phyloP scores from a whole-genome alignment of 2,797 vertebrate genomes.

The Microctenopoma stevenorrisi region DNA sequence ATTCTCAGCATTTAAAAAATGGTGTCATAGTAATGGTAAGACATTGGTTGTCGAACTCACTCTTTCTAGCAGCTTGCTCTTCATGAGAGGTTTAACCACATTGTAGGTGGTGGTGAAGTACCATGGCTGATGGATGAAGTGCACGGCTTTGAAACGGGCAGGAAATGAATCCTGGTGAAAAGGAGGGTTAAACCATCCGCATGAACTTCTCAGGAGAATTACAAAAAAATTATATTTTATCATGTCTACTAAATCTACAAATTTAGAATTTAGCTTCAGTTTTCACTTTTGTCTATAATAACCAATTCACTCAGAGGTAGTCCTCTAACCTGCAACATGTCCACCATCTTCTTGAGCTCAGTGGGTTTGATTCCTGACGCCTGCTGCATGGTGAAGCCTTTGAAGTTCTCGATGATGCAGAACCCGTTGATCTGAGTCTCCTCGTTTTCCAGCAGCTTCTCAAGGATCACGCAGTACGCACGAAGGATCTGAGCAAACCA shows the following conservation, averaged over 20 bases:
- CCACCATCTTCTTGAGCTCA: constrained; percentile 99
- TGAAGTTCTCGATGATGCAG: constrained; percentile 98
- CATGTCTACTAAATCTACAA: too few relatives aligned
- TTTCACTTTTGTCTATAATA: too few relatives aligned
- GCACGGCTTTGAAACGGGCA: constrained; percentile 96
- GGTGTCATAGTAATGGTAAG: too few relatives aligned
- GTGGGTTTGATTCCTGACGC: constrained; percentile 93
- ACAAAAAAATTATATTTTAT: too few relatives aligned
- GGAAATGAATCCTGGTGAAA: constrained; percentile 94
- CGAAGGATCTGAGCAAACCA: constrained; percentile 88
- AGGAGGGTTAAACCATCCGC: neutral
- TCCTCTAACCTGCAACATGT: constrained; percentile 94
- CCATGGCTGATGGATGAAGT: constrained; percentile 99
- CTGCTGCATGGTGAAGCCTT: constrained; percentile 98
- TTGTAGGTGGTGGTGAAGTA: constrained; percentile 99
- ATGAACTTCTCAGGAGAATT: too few relatives aligned
- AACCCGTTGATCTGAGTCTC: constrained; percentile 99
- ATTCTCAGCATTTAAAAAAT: neutral
- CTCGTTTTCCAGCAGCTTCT: constrained; percentile 96
- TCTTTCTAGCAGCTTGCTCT: constrained; percentile 95
- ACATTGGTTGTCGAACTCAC: constrained; percentile 79
- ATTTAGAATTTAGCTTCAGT: too few relatives aligned
- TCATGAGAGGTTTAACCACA: constrained; percentile 95
- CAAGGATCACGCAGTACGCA: constrained; percentile 97
- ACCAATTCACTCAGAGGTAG: neutral